These are phyloP conservation scores for Calypte anna DNA, from an alignment of 2,113 vertebrate genomes.

Conservation along the genomic window DNA sequence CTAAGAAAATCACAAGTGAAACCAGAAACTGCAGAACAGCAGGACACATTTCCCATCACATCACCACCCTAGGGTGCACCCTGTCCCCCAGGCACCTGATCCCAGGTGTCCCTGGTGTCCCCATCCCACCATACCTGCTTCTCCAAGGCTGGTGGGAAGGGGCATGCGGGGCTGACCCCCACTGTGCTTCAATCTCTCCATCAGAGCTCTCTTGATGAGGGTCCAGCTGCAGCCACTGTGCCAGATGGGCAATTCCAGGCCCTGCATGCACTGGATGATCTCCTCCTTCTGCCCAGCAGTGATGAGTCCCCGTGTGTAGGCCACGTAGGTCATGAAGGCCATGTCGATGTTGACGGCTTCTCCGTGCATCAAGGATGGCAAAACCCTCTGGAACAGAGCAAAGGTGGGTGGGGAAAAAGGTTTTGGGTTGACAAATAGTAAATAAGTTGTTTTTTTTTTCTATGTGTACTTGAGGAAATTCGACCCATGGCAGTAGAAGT, in stretches of 20 bases:
- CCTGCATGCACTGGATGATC: slow-evolving; percentile 82
- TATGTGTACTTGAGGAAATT: neutral
- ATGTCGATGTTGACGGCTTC: slow-evolving; percentile 86
- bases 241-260: slow-evolving; percentile 83
- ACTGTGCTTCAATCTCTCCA: slow-evolving; percentile 81
- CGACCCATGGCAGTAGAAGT: neutral
- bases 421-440: neutral
- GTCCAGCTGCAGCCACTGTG: slow-evolving; percentile 74
- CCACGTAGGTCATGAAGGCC: slow-evolving; percentile 84
- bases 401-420: neutral
- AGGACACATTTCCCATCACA: fast-evolving
- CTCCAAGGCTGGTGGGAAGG: slow-evolving; percentile 77
- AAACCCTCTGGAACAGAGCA: slow-evolving; percentile 68
- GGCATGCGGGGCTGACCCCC: slow-evolving; percentile 80
- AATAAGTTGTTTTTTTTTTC: neutral
- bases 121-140: slow-evolving; percentile 62
- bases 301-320: slow-evolving; percentile 70
- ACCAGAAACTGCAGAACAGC: neutral
- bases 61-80: fast-evolving
- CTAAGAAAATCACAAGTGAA: neutral
- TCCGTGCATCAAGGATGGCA: slow-evolving; percentile 82
- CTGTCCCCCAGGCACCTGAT: fast-evolving
- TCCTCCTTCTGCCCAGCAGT: slow-evolving; percentile 71
- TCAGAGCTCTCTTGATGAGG: slow-evolving; percentile 78
- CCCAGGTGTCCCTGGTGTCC: fast-evolving